A percentile compares a stretch with the other conserved stretches of the same genome.
Conservation (phyloP, 2,888 invertebrate genomes). For the Conchocele bisecta region DNA sequence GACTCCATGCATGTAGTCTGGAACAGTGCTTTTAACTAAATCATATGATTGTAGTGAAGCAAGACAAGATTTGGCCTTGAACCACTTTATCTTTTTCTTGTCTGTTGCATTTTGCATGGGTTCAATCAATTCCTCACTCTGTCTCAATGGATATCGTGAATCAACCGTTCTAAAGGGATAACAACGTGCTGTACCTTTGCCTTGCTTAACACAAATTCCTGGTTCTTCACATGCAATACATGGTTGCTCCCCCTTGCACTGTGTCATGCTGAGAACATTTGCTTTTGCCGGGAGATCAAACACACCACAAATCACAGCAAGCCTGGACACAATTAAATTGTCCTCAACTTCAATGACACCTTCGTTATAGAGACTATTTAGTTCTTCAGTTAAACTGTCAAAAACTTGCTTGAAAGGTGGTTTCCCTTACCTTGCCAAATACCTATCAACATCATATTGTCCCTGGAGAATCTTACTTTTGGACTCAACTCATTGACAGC, state of each 20-base stretch:
- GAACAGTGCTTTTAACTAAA: slow-evolving; percentile 20
- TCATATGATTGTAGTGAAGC: neutral
- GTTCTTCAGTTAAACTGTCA: slow-evolving; percentile 23
- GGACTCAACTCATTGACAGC: slow-evolving; percentile 50
- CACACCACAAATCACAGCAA: slow-evolving; percentile 30
- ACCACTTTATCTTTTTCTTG: slow-evolving; percentile 20
- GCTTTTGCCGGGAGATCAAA: slow-evolving; percentile 59
- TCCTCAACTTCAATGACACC: slow-evolving; percentile 38
- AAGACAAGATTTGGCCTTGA: slow-evolving; percentile 23
- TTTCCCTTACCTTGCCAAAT: slow-evolving; percentile 58
- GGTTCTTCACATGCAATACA: slow-evolving; percentile 61
- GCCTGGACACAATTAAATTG: neutral
- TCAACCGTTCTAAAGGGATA: slow-evolving; percentile 36
- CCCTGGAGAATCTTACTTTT: slow-evolving; percentile 35
- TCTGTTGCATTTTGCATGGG: no score
- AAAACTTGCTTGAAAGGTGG: slow-evolving; percentile 48
- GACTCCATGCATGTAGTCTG: slow-evolving; percentile 54
- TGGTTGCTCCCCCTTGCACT: slow-evolving; percentile 49
- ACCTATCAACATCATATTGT: slow-evolving; percentile 47
- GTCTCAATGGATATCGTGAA: no score
- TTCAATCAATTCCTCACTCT: no score
- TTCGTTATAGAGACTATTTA: slow-evolving; percentile 24
- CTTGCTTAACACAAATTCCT: slow-evolving; percentile 38
- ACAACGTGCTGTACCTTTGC: slow-evolving; percentile 30
- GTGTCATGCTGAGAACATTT: slow-evolving; percentile 54